Base-by-base conservation (phyloP, 23 tunicate species). In the Halocynthia aurantium region DNA sequence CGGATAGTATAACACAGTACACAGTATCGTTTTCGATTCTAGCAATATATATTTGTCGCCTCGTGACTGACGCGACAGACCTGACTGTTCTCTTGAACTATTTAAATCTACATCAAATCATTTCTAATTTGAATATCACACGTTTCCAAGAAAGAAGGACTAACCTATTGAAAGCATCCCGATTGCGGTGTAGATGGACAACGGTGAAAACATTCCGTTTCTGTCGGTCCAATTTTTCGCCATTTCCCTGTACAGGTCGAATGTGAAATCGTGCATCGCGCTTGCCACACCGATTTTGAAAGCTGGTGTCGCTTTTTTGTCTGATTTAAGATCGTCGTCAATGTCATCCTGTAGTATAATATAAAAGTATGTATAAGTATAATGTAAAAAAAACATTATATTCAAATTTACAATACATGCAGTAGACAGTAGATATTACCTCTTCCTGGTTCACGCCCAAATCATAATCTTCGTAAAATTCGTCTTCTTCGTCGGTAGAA, bases 101-200 rank as follows among this genome's bases (percentile, higher is more conserved):
- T 31, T 31, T 31, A 31, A 31, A 31, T 31, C 44, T 31, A 31
- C 1, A 31, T 31, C 44, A 31, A 31, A 31, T 31, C 44, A 31
- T 31, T 31, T 31, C 44, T 31, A 31, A 31, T 31, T 31, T 31
- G 1, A 31, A 31, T 31, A 31, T 31, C 44, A 31, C 44, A 31
- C 44, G 44, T 31, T 31, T 31, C 44, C 44, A 31, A 31, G 44
- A 31, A 31, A 31, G 44, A 31, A 31, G 1, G 10, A 5, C 77
- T 70, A 69, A 86, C 92, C 92, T 74, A 79, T 85, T 62, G 71
- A 31, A 10, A 86, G 81, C 77, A 76, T 81, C 7, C 82, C 53
- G 62, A 86, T 40, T 6, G 78, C 85, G 0, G 76, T 81, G 82
- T 81, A 86, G 22, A 86, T 72, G 22, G 85, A 81, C 0, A 86